Percentiles rank a stretch among this genome's conserved stretches.
Evolutionary conservation across 1,140 invertebrate genomes (phyloP).

Genomic region (Pachyrhynchus sulphureomaculatus): DNA sequence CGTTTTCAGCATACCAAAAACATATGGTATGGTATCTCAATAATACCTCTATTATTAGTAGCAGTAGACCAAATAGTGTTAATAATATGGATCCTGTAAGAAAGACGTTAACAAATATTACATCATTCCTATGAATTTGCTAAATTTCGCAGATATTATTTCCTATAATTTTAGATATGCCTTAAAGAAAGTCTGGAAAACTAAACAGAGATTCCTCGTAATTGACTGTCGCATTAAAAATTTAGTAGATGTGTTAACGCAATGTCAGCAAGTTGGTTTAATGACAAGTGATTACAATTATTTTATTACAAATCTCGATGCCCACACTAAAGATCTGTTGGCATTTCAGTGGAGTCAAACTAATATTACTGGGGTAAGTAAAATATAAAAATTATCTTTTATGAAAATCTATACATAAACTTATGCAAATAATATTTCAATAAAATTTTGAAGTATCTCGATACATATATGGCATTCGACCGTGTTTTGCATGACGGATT

Average conservation of each 20-base stretch:
- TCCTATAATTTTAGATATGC: conserved; percentile 39
- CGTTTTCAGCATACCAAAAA: no score
- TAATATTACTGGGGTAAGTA: conserved; percentile 72
- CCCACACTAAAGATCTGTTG: conserved; percentile 80
- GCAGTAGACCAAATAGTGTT: no score
- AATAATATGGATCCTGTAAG: no score
- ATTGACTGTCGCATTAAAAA: conserved; percentile 44
- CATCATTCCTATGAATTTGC: no score
- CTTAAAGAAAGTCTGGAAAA: conserved; percentile 40
- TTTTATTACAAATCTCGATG: conserved; percentile 78
- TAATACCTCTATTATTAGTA: no score
- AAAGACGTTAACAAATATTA: no score
- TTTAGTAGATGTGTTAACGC: conserved; percentile 45
- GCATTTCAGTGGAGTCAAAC: conserved; percentile 80
- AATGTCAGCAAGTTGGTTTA: conserved; percentile 80
- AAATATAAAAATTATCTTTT: background rate
- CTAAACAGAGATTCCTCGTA: conserved; percentile 40
- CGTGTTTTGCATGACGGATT: no score
- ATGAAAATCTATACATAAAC: background rate
- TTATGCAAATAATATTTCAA: background rate
- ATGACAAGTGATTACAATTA: conserved; percentile 75
- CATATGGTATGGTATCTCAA: no score
- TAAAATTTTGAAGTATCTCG: background rate
- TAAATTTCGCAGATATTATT: no score
- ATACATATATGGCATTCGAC: no score